Percentiles rank a stretch among this genome's conserved stretches.
Conservation (phyloP, 2,888 invertebrate genomes). For the Leucophenga montana region DNA sequence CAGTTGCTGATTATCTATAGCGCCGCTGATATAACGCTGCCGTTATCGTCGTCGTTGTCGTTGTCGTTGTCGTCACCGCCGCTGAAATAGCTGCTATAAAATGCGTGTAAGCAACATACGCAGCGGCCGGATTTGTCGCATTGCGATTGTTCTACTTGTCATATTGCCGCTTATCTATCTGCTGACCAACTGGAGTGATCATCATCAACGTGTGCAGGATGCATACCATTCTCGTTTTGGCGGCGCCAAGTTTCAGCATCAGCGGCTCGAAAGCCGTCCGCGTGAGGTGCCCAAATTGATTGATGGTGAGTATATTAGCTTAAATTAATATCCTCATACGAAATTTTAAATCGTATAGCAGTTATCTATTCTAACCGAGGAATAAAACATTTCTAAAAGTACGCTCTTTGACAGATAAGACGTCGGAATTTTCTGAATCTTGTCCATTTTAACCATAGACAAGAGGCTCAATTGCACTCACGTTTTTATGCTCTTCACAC, state of each 20-base stretch:
- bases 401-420: too few species aligned
- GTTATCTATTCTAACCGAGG: too few species aligned
- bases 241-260: slow-evolving; percentile 52
- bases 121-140: slow-evolving; percentile 77
- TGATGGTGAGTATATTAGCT: slow-evolving; percentile 67
- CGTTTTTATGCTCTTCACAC: too few species aligned
- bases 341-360: too few species aligned
- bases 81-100: slow-evolving; percentile 28
- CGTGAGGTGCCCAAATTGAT: slow-evolving; percentile 69
- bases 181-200: slow-evolving; percentile 77
- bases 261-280: slow-evolving; percentile 63
- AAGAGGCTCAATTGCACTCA: too few species aligned
- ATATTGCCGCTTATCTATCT: slow-evolving; percentile 78
- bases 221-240: slow-evolving; percentile 66
- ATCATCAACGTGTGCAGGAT: slow-evolving; percentile 71
- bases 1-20: neutral
- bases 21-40: too few species aligned
- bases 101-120: slow-evolving; percentile 79
- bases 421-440: too few species aligned
- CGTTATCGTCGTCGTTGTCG: neutral
- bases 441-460: too few species aligned
- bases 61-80: neutral
- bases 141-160: slow-evolving; percentile 75
- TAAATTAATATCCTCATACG: too few species aligned
- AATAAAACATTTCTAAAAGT: too few species aligned